Evolutionary conservation across 2,888 invertebrate species (phyloP).

Genomic region (Laothoe populi): DNA sequence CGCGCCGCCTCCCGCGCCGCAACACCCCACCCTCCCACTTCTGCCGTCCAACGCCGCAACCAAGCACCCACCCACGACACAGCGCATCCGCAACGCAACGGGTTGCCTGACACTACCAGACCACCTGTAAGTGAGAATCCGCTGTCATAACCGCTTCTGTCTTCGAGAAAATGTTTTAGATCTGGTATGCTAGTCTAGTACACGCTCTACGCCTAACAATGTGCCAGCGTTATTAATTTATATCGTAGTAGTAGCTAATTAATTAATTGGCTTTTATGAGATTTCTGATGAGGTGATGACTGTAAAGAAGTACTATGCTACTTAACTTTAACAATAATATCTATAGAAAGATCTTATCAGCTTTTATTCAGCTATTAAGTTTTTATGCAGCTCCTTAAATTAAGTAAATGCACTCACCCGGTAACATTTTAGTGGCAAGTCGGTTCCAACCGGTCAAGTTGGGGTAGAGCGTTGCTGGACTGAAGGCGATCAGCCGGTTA

Average conservation of each 20-base stretch:
- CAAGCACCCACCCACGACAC: slow-evolving; percentile 94
- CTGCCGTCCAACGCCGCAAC: slow-evolving; percentile 93
- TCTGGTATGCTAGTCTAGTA: not conserved
- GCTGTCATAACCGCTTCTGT: not conserved
- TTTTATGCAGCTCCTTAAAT: too few relatives aligned
- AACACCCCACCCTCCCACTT: slow-evolving; percentile 87
- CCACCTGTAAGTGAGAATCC: slow-evolving; percentile 85
- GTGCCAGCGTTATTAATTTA: not conserved
- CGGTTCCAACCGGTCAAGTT: slow-evolving; percentile 92
- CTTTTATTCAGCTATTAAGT: too few relatives aligned
- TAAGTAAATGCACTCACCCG: slow-evolving; percentile 79
- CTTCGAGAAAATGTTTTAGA: not conserved
- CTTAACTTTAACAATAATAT: too few relatives aligned
- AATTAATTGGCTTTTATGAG: too few relatives aligned
- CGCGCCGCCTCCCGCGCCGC: slow-evolving; percentile 54
- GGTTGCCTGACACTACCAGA: slow-evolving; percentile 90
- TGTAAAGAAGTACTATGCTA: too few relatives aligned
- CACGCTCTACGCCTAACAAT: not conserved
- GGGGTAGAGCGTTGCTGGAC: slow-evolving; percentile 91
- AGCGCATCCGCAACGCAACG: slow-evolving; percentile 92
- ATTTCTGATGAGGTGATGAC: too few relatives aligned
- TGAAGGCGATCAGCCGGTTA: slow-evolving; percentile 89
- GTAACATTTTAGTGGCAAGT: slow-evolving; percentile 91
- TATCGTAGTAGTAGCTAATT: too few relatives aligned
- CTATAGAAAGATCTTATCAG: too few relatives aligned